Evolutionary conservation across 1,140 invertebrate species (phyloP).

Genomic region (Drosophila elegans): DNA sequence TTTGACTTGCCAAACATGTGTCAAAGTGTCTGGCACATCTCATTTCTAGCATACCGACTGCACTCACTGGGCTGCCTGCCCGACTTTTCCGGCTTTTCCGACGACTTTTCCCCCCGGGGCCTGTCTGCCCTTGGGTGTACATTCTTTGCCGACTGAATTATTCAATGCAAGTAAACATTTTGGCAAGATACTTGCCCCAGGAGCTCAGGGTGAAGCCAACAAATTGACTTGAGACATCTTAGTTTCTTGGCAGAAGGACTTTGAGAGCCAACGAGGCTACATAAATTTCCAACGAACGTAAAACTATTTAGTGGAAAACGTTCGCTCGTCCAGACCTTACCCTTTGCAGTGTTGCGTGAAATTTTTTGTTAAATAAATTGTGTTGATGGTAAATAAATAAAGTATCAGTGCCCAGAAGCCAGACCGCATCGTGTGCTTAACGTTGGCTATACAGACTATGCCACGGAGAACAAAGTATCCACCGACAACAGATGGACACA

Average conservation of each 20-base stretch:
- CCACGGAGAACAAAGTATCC: constrained; percentile 11
- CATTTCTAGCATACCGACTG: constrained; percentile 38
- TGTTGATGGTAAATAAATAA: constrained; percentile 62
- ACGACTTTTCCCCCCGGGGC: constrained; percentile 2
- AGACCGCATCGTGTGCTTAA: constrained; percentile 51
- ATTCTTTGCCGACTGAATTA: constrained; percentile 46
- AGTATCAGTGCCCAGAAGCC: constrained; percentile 42
- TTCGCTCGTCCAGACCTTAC: constrained; percentile 17
- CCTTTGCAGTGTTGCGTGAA: constrained; percentile 40
- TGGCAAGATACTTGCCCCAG: constrained; percentile 33
- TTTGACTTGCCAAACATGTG: constrained; percentile 57
- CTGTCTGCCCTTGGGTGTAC: constrained; percentile 24
- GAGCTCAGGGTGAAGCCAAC: constrained; percentile 45
- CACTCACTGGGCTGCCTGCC: constrained; percentile 34
- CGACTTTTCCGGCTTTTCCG: constrained; percentile 26
- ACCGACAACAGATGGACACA: neutral
- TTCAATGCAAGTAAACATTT: constrained; percentile 68
- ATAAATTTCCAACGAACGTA: constrained; percentile 66
- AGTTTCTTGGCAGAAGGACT: constrained; percentile 7
- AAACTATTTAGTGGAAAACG: constrained; percentile 77
- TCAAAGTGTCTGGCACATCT: constrained; percentile 49
- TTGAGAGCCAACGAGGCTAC: constrained; percentile 12
- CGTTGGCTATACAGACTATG: constrained; percentile 20
- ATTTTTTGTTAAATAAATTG: constrained; percentile 64
- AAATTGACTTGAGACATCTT: constrained; percentile 71